These are phyloP conservation scores for Prunella strophiata DNA, from an alignment of 2,797 vertebrate species.

Conservation along the genomic window DNA sequence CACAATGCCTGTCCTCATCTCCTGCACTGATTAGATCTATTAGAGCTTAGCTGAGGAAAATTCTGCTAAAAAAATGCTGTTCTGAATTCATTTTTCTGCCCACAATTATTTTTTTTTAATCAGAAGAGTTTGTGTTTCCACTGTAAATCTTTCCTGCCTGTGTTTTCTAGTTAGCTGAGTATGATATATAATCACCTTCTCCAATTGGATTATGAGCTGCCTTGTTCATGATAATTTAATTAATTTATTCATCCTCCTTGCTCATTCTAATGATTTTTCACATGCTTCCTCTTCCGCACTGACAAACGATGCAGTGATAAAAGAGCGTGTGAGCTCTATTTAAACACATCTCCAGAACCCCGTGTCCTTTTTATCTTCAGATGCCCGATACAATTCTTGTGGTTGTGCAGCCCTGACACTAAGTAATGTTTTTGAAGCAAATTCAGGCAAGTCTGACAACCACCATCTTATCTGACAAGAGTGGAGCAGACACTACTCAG, in stretches of 20 bases:
- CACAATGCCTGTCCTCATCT: constrained; percentile 55
- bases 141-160: background rate
- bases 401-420: background rate
- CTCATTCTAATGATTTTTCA: constrained; percentile 55
- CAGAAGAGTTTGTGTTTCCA: constrained; percentile 20
- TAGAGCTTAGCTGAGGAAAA: constrained; percentile 38
- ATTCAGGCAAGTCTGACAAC: constrained; percentile 19
- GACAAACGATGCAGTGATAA: constrained; percentile 30
- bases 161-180: constrained; percentile 38
- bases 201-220: constrained; percentile 49
- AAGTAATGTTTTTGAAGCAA: constrained; percentile 12
- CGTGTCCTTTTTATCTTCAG: background rate
- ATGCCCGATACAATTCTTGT: background rate
- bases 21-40: constrained; percentile 53
- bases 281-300: background rate
- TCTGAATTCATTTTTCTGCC: constrained; percentile 44
- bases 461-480: constrained; percentile 19
- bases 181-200: constrained; percentile 44
- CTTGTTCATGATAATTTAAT: constrained; percentile 53
- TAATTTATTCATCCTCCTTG: constrained; percentile 57
- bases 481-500: background rate
- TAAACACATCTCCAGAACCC: background rate
- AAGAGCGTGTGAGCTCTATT: background rate
- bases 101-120: constrained; percentile 11
- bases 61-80: constrained; percentile 29